A percentile compares a stretch with the other conserved stretches of the same genome.
These are phyloP conservation scores for Ovis aries DNA, from an alignment of 2,113 vertebrate genomes.

Conservation along the genomic window DNA sequence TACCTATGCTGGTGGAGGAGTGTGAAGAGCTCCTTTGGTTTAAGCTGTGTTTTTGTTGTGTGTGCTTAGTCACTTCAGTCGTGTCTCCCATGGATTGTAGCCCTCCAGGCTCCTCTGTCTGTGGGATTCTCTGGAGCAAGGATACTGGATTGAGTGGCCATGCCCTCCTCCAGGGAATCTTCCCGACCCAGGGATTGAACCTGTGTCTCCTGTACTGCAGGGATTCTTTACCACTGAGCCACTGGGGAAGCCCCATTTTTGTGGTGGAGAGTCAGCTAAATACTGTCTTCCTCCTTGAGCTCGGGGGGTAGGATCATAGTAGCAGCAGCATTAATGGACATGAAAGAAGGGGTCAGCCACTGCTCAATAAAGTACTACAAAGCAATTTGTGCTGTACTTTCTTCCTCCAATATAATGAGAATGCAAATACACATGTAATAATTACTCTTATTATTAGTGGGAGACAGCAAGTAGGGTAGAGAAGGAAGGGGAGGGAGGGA, in stretches of 20 bases:
- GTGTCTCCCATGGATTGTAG: background rate
- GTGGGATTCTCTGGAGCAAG: background rate
- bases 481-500: background rate
- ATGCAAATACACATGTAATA: background rate
- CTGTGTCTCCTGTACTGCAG: background rate
- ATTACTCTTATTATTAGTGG: background rate
- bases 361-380: background rate
- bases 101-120: background rate
- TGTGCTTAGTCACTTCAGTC: background rate
- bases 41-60: background rate
- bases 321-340: background rate
- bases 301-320: background rate
- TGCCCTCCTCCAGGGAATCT: background rate
- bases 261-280: background rate
- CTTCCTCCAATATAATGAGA: background rate
- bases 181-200: background rate
- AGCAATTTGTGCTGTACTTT: background rate
- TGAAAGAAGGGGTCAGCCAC: background rate
- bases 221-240: background rate
- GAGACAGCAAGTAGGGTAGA: background rate
- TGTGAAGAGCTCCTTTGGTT: background rate
- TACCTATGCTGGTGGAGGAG: background rate
- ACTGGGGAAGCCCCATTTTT: background rate
- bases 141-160: background rate
- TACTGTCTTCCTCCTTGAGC: background rate